A percentile compares a stretch with the other conserved stretches of the same genome.
Evolutionary conservation across 1,140 invertebrate genomes (phyloP).

Genomic region (Pogonognathellus flavescens): DNA sequence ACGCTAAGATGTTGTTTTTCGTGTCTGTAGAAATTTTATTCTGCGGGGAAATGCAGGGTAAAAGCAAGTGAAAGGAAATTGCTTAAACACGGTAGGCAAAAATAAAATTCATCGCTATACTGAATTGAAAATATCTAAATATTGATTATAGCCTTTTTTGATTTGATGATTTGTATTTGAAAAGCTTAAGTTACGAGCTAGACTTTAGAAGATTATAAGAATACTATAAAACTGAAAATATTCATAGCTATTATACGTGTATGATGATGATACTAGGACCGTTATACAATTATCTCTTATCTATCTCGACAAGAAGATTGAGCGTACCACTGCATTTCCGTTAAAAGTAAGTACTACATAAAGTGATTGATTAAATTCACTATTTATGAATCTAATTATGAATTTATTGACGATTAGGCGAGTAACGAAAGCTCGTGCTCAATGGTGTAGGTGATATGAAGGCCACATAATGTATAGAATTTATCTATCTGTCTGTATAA

Average conservation of each 20-base stretch:
- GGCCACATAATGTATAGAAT: conserved; percentile 20
- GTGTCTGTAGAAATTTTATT: conserved; percentile 4
- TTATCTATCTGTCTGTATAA: conserved; percentile 37
- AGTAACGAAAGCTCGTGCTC: conserved; percentile 38
- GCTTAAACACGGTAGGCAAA: conserved; percentile 37
- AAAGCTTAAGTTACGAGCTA: neutral
- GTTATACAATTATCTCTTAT: conserved; percentile 13
- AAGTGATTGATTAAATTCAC: conserved; percentile 39
- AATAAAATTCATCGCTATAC: neutral
- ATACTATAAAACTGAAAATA: no score
- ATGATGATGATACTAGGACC: conserved; percentile 3
- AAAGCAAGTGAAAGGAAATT: conserved; percentile 28
- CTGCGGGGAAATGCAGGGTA: conserved; percentile 40
- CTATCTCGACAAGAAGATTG: conserved; percentile 32
- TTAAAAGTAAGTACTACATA: conserved; percentile 24
- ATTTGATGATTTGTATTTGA: neutral
- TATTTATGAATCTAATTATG: conserved; percentile 31
- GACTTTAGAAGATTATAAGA: no score
- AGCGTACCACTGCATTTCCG: conserved; percentile 47
- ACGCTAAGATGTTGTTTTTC: neutral
- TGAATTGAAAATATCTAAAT: neutral
- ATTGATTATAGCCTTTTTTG: neutral
- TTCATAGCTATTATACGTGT: neutral
- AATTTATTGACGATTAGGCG: conserved; percentile 42
- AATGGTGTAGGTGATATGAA: conserved; percentile 35